Percentiles rank a stretch among this genome's conserved stretches.
Evolutionary conservation across 1,140 invertebrate species (phyloP).

Genomic region (Notospermus geniculatus): DNA sequence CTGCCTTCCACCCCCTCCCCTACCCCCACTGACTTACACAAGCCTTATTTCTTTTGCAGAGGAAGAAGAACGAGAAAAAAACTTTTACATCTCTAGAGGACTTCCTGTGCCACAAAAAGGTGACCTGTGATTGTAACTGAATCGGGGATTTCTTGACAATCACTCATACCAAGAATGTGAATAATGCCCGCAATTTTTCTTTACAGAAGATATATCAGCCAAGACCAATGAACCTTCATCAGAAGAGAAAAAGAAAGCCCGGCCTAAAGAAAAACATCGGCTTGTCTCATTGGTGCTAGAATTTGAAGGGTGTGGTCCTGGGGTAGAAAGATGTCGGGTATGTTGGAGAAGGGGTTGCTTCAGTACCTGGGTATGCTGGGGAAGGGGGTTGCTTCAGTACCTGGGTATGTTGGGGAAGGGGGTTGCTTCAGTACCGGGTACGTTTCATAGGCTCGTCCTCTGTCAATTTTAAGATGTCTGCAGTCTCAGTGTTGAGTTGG

Average conservation of each 20-base stretch:
- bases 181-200: too few relatives aligned
- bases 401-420: too few relatives aligned
- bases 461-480: not conserved
- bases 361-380: not conserved
- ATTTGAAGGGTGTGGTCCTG: conserved; percentile 4
- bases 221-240: not conserved
- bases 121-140: not conserved
- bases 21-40: too few relatives aligned
- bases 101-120: not conserved
- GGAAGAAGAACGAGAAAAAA: not conserved
- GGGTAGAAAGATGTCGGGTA: not conserved
- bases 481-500: too few relatives aligned
- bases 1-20: too few relatives aligned
- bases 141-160: conserved; percentile 2
- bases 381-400: not conserved
- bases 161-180: too few relatives aligned
- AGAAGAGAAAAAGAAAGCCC: not conserved
- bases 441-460: not conserved
- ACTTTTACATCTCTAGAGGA: conserved; percentile 1
- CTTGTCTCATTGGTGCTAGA: conserved; percentile 11
- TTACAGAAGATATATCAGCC: not conserved
- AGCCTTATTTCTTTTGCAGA: conserved; percentile 15
- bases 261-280: not conserved
- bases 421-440: not conserved
- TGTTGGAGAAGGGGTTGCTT: not conserved